phyloP scores from a whole-genome alignment of 2,888 invertebrate species.

The Atherix ibis region DNA sequence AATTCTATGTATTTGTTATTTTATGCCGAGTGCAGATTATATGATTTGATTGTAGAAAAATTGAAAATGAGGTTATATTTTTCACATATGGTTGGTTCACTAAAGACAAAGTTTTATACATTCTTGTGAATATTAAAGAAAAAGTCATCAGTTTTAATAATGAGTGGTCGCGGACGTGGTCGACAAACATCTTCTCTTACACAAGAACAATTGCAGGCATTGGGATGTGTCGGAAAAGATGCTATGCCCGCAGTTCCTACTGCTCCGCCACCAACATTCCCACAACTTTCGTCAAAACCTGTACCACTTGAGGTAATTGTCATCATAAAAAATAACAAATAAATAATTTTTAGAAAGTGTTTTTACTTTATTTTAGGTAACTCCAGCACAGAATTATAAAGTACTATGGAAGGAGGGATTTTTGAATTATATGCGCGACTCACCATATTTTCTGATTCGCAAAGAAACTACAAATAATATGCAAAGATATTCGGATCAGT shows the following conservation, averaged over 20 bases:
- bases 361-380: conserved; percentile 20
- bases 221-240: conserved; percentile 35
- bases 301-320: conserved; percentile 31
- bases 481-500: conserved; percentile 18
- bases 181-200: conserved; percentile 26
- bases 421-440: conserved; percentile 52
- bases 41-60: too few relatives aligned
- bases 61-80: too few relatives aligned
- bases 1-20: too few relatives aligned
- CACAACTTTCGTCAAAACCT: conserved; percentile 41
- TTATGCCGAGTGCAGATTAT: too few relatives aligned
- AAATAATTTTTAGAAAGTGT: background rate
- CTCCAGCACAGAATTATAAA: conserved; percentile 49
- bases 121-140: too few relatives aligned
- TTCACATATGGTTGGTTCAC: too few relatives aligned
- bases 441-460: conserved; percentile 33
- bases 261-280: conserved; percentile 43
- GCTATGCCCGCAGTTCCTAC: conserved; percentile 36
- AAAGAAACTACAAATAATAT: conserved; percentile 12
- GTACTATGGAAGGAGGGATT: conserved; percentile 57
- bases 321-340: background rate
- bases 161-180: conserved; percentile 28
- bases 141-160: too few relatives aligned
- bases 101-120: too few relatives aligned
- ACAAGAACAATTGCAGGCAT: conserved; percentile 27